phyloP scores from a whole-genome alignment of 2,888 invertebrate species.

The Cephus rjabovi region DNA sequence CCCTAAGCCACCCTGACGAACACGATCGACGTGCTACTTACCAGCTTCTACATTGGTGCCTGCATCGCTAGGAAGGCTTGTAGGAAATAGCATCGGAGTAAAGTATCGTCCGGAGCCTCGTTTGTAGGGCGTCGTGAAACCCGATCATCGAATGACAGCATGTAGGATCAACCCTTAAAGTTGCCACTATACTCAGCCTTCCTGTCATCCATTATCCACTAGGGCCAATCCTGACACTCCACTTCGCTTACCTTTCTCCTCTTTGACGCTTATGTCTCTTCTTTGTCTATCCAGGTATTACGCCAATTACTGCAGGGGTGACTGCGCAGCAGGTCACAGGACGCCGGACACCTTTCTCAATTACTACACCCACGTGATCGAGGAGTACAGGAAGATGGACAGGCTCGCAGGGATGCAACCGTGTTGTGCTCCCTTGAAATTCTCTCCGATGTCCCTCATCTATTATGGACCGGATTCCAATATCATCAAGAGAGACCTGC shows the following conservation, averaged over 20 bases:
- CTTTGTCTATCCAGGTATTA: constrained; percentile 72
- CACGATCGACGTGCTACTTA: too few relatives aligned
- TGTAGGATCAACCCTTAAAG: too few relatives aligned
- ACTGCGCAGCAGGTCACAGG: constrained; percentile 81
- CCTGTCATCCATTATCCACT: too few relatives aligned
- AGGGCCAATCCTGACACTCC: too few relatives aligned
- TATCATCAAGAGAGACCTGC: constrained; percentile 93
- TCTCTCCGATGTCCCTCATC: constrained; percentile 92
- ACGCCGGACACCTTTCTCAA: constrained; percentile 87
- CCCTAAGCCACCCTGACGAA: too few relatives aligned
- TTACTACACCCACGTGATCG: constrained; percentile 91
- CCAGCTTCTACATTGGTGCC: too few relatives aligned
- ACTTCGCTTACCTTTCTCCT: neutral
- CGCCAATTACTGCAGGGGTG: constrained; percentile 94
- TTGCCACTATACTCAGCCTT: too few relatives aligned
- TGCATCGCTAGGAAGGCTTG: too few relatives aligned
- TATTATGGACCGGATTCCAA: constrained; percentile 91
- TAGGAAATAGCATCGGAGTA: too few relatives aligned
- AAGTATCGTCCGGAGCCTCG: too few relatives aligned
- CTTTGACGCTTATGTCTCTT: neutral
- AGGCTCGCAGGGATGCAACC: constrained; percentile 84
- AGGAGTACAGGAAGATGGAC: constrained; percentile 85
- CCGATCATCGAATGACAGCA: too few relatives aligned
- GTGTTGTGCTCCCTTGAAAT: constrained; percentile 92
- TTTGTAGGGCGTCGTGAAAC: too few relatives aligned